phyloP scores from a whole-genome alignment of 2,113 vertebrate species.

The Gymnogyps californianus region DNA sequence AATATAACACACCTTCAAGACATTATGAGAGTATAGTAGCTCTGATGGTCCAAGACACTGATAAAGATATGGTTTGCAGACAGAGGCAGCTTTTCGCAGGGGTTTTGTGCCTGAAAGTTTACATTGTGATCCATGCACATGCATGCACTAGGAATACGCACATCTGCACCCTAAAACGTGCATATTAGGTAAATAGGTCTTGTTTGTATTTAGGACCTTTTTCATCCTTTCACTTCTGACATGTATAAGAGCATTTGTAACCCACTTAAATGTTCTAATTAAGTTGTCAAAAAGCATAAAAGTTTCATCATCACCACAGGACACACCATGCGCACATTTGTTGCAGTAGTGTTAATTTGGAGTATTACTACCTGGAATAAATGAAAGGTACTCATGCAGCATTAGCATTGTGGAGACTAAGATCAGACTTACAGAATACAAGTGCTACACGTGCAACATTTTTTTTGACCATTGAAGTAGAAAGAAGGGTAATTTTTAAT shows the following conservation, averaged over 20 bases:
- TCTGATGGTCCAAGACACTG: background rate
- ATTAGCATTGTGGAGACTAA: background rate
- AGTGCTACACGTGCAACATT: background rate
- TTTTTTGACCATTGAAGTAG: background rate
- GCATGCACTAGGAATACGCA: background rate
- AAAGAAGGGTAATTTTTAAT: background rate
- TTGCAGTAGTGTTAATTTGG: background rate
- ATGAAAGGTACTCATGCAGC: background rate
- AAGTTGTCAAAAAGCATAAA: background rate
- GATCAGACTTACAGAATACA: background rate
- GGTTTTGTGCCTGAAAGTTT: background rate
- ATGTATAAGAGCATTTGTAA: background rate
- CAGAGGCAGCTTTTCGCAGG: background rate
- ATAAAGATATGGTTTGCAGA: background rate
- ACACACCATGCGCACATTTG: background rate
- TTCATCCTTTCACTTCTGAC: background rate
- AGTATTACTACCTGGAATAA: background rate
- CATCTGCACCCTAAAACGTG: background rate
- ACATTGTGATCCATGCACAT: background rate
- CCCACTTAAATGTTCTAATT: background rate
- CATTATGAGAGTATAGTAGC: background rate
- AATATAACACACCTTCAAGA: background rate
- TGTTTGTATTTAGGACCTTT: background rate
- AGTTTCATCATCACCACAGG: background rate
- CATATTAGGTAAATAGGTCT: background rate